Conservation (phyloP, 2,888 invertebrate species). For the Scrobipalpa atriplicella region DNA sequence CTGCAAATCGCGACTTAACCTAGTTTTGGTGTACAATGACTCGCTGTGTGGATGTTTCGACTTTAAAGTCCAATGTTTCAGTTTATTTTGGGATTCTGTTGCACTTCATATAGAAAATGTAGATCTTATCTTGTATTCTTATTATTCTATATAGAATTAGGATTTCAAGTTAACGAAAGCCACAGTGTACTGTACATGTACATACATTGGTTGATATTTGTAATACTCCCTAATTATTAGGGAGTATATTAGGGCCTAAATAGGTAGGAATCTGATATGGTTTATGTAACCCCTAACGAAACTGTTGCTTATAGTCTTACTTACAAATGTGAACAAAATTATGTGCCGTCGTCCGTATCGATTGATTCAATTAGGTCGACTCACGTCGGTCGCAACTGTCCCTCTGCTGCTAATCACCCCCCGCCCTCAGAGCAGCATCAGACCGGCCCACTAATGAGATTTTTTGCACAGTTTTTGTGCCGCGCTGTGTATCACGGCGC, state of each 20-base stretch:
- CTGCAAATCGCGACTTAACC: conserved; percentile 55
- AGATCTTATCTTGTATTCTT: too few relatives aligned
- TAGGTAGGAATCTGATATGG: too few relatives aligned
- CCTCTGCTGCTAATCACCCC: conserved; percentile 31
- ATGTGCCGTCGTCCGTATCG: neutral
- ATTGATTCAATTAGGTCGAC: conserved; percentile 21
- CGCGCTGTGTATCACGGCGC: neutral
- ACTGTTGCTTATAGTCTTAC: too few relatives aligned
- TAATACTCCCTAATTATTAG: too few relatives aligned
- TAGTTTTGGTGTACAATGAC: conserved; percentile 39
- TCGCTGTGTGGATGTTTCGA: conserved; percentile 24
- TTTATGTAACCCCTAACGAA: too few relatives aligned
- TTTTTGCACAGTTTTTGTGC: neutral
- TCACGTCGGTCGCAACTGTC: conserved; percentile 20
- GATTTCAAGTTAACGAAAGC: too few relatives aligned
- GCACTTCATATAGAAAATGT: neutral
- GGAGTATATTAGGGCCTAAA: too few relatives aligned
- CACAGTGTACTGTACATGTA: too few relatives aligned
- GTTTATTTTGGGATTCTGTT: neutral
- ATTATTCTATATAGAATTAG: too few relatives aligned
- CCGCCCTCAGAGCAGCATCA: neutral
- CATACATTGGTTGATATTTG: too few relatives aligned
- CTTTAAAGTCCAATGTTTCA: neutral
- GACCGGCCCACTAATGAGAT: neutral
- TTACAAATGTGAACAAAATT: too few relatives aligned